Conservation (phyloP, 2,113 vertebrate species). For the Phrynosoma blainvillii region DNA sequence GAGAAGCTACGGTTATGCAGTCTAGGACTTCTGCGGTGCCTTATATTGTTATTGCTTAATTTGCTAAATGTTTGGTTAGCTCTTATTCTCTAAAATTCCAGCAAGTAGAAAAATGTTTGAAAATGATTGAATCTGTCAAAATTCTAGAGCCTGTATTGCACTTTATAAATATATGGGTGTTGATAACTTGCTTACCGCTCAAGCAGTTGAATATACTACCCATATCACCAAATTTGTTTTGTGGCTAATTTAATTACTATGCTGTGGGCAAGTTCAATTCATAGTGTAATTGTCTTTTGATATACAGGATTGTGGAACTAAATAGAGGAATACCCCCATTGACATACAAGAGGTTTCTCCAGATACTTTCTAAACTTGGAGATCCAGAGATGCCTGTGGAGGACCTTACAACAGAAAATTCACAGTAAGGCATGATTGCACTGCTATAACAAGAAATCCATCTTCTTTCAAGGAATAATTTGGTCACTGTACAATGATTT, state of each 20-base stretch:
- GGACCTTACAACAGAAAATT: constrained; percentile 58
- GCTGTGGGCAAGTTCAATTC: background rate
- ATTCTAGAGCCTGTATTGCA: background rate
- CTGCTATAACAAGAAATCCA: background rate
- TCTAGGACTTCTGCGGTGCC: background rate
- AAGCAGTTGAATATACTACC: background rate
- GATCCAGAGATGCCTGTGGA: constrained; percentile 66
- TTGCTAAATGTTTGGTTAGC: background rate
- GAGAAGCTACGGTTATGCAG: too few relatives aligned
- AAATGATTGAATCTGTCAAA: background rate
- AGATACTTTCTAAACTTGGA: constrained; percentile 64
- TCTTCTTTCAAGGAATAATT: background rate
- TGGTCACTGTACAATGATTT: background rate
- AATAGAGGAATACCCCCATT: constrained; percentile 66
- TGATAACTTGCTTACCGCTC: too few relatives aligned
- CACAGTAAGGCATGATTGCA: constrained; percentile 56
- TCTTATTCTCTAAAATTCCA: background rate
- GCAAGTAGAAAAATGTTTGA: background rate
- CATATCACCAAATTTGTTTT: background rate
- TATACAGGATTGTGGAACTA: constrained; percentile 65
- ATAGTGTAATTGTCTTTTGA: background rate
- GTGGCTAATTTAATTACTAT: background rate
- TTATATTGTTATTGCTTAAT: background rate
- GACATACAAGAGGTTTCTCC: constrained; percentile 75
- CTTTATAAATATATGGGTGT: background rate